Base-by-base conservation (phyloP, 2,888 invertebrate species). In the Agapetus fuscipes region DNA sequence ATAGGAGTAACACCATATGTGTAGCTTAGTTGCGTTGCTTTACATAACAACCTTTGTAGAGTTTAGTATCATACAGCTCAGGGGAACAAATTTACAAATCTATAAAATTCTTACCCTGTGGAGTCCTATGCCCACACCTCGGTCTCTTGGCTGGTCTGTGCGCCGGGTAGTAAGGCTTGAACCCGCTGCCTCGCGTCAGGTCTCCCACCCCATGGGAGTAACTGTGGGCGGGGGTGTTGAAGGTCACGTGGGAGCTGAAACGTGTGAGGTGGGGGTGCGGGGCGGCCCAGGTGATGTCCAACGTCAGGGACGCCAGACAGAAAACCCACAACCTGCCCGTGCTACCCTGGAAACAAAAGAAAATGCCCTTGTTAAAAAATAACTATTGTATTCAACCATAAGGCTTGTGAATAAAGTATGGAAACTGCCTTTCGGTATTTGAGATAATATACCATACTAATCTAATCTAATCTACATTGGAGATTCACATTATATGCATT, bases 121-220 rank as follows among this genome's bases (percentile, higher is more conserved):
- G 20, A 9, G 5, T 20, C 20, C 20, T 20, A 9, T 6, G 20
- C 5, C 20, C 20, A 9, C 9, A 20, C 5, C 13, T 4, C 5
- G 4, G 13, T n/a, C 28, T 12, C 6, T 28, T 28, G n/a, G 11
- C 6, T 40, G 30, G 13, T 30, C 9, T n/a, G 33, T 30, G 16
- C 16, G 32, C 12, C 9, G 13, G 40, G 17, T 11, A 24, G 37
- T 2, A 27, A 24, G 6, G 24, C 28, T 7, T 4, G 28, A n/a
- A 4, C n/a, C 28, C n/a, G 3, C 16, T 16, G 15, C 34, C 4
- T 58, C 53, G 39, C 64, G 32, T 0, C 63, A 66, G 45, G 14
- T 68, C 60, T 2, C 69, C 70, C 15, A 70, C 69, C 17, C 70
- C 70, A 38, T 70, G 68, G 13, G 60, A 56, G 54, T 60, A 68